Evolutionary conservation across 92 coral and sea anemone genomes (phyloP).

Genomic region (Micromussa lordhowensis): DNA sequence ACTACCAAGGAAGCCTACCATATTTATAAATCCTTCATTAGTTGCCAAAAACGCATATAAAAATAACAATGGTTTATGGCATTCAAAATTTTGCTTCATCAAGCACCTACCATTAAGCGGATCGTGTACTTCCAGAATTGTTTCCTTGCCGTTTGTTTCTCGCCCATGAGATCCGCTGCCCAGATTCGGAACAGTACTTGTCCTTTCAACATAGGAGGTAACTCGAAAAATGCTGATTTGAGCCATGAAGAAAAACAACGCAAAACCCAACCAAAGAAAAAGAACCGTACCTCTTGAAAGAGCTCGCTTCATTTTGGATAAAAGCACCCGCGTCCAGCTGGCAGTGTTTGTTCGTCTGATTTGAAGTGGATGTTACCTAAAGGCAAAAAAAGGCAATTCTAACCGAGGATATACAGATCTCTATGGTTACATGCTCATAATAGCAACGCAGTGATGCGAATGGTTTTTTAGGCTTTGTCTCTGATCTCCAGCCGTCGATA

Average conservation of each 20-base stretch:
- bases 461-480: not conserved
- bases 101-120: not conserved
- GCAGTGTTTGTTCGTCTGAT: not conserved
- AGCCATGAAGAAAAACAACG: not conserved
- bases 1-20: too few species aligned
- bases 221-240: constrained; percentile 28
- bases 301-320: not conserved
- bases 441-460: not conserved
- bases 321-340: not conserved
- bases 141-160: too few species aligned
- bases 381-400: not conserved
- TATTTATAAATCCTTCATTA: too few species aligned
- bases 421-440: constrained; percentile 8
- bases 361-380: not conserved
- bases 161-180: too few species aligned
- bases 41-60: too few species aligned
- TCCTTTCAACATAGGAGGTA: not conserved
- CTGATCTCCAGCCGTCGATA: not conserved
- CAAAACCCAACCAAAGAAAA: constrained; percentile 9
- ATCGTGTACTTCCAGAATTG: not conserved
- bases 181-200: not conserved
- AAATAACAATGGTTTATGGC: too few species aligned
- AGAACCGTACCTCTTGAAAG: not conserved
- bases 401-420: not conserved
- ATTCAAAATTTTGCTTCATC: not conserved